A percentile compares a stretch with the other conserved stretches of the same genome.
These are phyloP conservation scores for Unio pictorum DNA, from an alignment of 2,888 invertebrate species.

Conservation along the genomic window DNA sequence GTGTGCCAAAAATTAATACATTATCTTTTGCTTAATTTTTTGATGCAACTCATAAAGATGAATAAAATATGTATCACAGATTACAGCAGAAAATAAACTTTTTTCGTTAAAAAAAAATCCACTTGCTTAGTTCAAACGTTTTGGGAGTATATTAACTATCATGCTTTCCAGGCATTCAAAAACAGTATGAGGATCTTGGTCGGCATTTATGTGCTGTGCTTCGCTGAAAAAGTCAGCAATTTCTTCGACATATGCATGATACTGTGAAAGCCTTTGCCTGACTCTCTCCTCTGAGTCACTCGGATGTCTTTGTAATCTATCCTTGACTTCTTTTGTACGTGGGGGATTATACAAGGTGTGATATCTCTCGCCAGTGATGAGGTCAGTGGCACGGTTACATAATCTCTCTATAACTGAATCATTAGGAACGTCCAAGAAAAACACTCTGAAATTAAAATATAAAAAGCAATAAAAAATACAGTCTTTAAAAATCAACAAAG, in stretches of 20 bases:
- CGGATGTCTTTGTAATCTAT: constrained; percentile 58
- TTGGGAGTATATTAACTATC: constrained; percentile 69
- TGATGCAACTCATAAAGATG: too few species aligned
- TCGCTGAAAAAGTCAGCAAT: constrained; percentile 66
- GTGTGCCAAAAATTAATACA: too few species aligned
- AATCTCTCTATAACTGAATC: constrained; percentile 70
- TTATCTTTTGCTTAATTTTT: too few species aligned
- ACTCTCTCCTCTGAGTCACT: constrained; percentile 63
- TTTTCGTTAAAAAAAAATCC: neutral
- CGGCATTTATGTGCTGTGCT: constrained; percentile 67
- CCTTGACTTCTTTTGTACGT: constrained; percentile 65
- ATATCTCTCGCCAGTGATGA: constrained; percentile 70
- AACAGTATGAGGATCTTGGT: constrained; percentile 71
- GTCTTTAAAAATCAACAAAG: neutral
- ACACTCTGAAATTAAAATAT: constrained; percentile 58
- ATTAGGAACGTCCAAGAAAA: constrained; percentile 71
- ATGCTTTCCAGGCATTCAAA: constrained; percentile 71
- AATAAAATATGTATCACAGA: too few species aligned
- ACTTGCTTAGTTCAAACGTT: constrained; percentile 29
- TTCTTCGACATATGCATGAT: constrained; percentile 65
- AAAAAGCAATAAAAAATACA: neutral
- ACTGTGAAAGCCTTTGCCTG: constrained; percentile 56
- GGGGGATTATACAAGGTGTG: constrained; percentile 71
- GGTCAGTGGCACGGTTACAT: constrained; percentile 67
- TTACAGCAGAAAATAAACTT: too few species aligned